Evolutionary conservation across 1,140 invertebrate genomes (phyloP), one percentile per base, ranked within the genome.

Genomic region (Leptopilina clavipes): DNA sequence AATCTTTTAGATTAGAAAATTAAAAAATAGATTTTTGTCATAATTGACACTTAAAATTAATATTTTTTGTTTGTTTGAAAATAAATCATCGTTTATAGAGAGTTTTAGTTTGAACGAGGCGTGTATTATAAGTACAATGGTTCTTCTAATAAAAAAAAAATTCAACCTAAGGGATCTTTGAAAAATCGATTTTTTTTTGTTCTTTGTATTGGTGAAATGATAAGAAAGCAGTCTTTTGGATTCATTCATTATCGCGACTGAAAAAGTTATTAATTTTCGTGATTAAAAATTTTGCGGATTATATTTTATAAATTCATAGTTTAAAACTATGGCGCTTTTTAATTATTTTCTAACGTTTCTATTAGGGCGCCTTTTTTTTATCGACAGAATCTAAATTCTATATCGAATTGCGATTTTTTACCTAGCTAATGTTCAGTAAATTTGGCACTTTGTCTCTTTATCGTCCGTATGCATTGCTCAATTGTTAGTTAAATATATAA

Each of bases 371-470:
- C 56, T 59, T 59, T 59, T 40, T 59, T 59, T 59, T 25, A 25
- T 25, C 11, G 11, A 25, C 11, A 59, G 56, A 59, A 6, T 65
- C 14, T 65, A 31, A 6, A 40, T 65, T 65, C 25, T 65, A 65
- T 65, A 65, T 65, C 59, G 5, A 65, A 65, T 31, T 31, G 25
- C 19, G 14, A 59, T 65, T 31, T 65, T n/a, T 31, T n/a, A 22
- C 25, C 59, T 65, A 65, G 25, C 59, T 65, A 65, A 31, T 7
- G 22, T 31, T 65, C 19, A 37, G 25, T 31, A 31, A 65, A 65
- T 37, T 65, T 65, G 59, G 59, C 59, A 65, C 59, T 65, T 65
- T 31, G 22, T 65, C 59, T 65, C 25, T 65, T 65, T n/a, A 48
- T 48, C 37, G 54, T 22, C 19, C 54, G 54, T 59, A 25, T 59